Evolutionary conservation across 2,797 vertebrate genomes (phyloP).

Genomic region (Galagoides demidoff): DNA sequence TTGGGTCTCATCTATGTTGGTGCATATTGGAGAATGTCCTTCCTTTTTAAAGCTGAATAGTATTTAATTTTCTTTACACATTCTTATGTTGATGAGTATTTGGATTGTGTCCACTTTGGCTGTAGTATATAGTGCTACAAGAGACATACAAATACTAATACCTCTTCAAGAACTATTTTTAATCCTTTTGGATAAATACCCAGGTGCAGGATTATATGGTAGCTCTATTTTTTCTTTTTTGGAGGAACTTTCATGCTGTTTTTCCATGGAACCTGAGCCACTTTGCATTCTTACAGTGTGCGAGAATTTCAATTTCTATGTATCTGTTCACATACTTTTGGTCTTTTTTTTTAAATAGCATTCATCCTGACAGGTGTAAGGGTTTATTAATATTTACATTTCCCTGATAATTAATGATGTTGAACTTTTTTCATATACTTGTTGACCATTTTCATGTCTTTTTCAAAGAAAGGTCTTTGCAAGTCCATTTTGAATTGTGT

Average conservation of each 20-base stretch:
- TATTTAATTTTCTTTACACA: background rate
- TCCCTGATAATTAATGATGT: background rate
- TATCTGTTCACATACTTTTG: background rate
- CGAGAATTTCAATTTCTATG: background rate
- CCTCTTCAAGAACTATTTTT: background rate
- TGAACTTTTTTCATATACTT: background rate
- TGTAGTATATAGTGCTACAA: background rate
- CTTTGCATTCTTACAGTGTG: background rate
- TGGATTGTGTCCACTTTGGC: background rate
- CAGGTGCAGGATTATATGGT: background rate
- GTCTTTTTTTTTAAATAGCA: background rate
- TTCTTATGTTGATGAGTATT: background rate
- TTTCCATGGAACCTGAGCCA: background rate
- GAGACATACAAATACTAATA: background rate
- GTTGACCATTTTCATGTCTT: background rate
- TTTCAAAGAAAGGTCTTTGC: background rate
- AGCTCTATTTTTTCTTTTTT: background rate
- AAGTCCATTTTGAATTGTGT: background rate
- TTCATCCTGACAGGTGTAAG: background rate
- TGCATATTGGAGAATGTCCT: background rate
- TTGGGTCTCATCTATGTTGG: background rate
- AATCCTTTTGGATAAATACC: background rate
- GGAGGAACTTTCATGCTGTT: background rate
- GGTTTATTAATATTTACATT: background rate
- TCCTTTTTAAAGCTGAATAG: background rate